phyloP scores from a whole-genome alignment of 1,140 invertebrate genomes.

The Riptortus pedestris region DNA sequence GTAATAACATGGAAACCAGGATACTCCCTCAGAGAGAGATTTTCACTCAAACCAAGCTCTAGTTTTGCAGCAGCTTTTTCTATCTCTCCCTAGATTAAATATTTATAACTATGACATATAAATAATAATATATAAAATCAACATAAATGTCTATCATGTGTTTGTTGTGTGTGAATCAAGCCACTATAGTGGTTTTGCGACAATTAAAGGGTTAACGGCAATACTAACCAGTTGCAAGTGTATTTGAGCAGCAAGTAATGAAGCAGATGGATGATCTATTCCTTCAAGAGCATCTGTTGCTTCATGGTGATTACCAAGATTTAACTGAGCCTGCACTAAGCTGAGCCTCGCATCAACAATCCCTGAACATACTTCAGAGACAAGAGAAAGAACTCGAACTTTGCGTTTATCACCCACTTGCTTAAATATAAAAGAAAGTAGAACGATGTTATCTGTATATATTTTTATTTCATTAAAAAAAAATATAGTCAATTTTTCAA shows the following conservation, averaged over 20 bases:
- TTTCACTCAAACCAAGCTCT: conserved; percentile 78
- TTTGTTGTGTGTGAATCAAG: too few species aligned
- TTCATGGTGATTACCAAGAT: neutral
- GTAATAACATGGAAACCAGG: conserved; percentile 80
- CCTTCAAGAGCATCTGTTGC: neutral
- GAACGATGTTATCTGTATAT: neutral
- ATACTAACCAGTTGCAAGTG: conserved; percentile 42
- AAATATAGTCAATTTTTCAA: too few species aligned
- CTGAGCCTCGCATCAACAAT: conserved; percentile 50
- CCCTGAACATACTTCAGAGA: conserved; percentile 72
- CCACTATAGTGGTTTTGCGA: too few species aligned
- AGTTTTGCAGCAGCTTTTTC: conserved; percentile 70
- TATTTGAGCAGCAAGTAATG: conserved; percentile 81
- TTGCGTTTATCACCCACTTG: conserved; percentile 39
- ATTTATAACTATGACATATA: neutral
- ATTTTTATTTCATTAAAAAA: too few species aligned
- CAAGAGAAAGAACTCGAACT: conserved; percentile 55
- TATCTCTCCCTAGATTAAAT: conserved; percentile 52
- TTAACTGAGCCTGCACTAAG: neutral
- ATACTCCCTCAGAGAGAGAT: conserved; percentile 83
- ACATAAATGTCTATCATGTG: neutral
- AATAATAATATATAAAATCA: neutral
- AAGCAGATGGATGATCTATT: conserved; percentile 50
- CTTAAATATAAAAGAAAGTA: conserved; percentile 23
- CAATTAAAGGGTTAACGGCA: neutral